Conservation (phyloP, 2,888 invertebrate species). For the Volucella zonaria region DNA sequence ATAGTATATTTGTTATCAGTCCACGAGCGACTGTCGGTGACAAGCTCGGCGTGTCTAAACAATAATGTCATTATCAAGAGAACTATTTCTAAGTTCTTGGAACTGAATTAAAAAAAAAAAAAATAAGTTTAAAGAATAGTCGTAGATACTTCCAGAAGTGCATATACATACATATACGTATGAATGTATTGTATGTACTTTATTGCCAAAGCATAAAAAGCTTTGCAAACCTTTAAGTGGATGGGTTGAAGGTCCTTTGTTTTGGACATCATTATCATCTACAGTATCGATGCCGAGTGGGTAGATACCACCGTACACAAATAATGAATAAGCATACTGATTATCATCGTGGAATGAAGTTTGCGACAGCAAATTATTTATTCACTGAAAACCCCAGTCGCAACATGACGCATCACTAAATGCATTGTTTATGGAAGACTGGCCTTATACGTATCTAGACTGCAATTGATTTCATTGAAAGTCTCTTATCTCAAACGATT, state of each 20-base stretch:
- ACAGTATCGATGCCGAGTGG: too few relatives aligned
- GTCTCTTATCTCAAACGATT: constrained; percentile 23
- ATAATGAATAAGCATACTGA: neutral
- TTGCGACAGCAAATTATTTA: too few relatives aligned
- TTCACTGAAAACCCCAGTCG: too few relatives aligned
- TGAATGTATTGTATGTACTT: too few relatives aligned
- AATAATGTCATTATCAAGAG: constrained; percentile 64
- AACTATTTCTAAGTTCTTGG: constrained; percentile 44
- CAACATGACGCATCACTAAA: neutral
- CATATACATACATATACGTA: too few relatives aligned
- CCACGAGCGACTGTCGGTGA: constrained; percentile 29
- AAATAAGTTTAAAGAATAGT: neutral
- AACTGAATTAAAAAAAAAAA: constrained; percentile 26
- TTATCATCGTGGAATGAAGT: neutral
- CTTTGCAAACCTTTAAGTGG: too few relatives aligned
- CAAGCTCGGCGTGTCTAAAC: constrained; percentile 42
- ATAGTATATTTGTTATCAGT: constrained; percentile 57
- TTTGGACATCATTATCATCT: too few relatives aligned
- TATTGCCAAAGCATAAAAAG: too few relatives aligned
- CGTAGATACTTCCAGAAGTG: neutral
- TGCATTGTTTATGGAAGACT: neutral
- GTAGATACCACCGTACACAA: neutral
- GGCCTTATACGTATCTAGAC: neutral
- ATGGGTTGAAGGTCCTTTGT: too few relatives aligned
- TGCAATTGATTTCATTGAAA: neutral